Percentiles rank a stretch among this genome's conserved stretches.
Conservation (phyloP, 1,140 invertebrate species). For the Planococcus citri region DNA sequence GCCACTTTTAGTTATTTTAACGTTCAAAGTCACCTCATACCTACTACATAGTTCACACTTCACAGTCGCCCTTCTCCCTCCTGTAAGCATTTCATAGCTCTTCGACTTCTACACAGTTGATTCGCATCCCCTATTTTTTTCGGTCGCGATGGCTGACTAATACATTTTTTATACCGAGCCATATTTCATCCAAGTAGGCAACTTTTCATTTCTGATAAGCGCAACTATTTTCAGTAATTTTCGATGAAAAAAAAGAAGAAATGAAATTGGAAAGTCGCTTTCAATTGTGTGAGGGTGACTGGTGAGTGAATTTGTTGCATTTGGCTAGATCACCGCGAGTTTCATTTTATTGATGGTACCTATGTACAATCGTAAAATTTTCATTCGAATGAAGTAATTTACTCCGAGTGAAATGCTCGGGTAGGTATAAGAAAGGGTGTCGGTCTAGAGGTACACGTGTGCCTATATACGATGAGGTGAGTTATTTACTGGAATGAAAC, state of each 20-base stretch:
- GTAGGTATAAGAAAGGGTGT: too few relatives aligned
- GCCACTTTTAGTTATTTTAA: not conserved
- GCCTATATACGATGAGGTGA: too few relatives aligned
- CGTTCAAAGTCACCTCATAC: not conserved
- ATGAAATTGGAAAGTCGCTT: not conserved
- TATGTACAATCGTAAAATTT: not conserved
- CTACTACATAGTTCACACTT: too few relatives aligned
- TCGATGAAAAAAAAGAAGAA: not conserved
- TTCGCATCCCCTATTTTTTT: not conserved
- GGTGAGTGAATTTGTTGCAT: not conserved
- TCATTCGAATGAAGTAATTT: not conserved
- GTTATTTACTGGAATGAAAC: too few relatives aligned
- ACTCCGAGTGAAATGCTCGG: not conserved
- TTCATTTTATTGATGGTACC: not conserved
- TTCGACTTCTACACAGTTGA: too few relatives aligned
- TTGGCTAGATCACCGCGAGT: not conserved
- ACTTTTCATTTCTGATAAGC: not conserved
- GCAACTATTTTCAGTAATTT: not conserved
- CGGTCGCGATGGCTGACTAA: not conserved
- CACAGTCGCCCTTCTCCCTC: too few relatives aligned
- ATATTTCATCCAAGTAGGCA: not conserved
- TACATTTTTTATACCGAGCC: not conserved
- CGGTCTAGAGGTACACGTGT: too few relatives aligned
- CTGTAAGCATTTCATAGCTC: too few relatives aligned
- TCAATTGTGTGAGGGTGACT: not conserved